A percentile compares a stretch with the other conserved stretches of the same genome.
phyloP scores from a whole-genome alignment of 2,797 vertebrate species.

The Spea hammondii region DNA sequence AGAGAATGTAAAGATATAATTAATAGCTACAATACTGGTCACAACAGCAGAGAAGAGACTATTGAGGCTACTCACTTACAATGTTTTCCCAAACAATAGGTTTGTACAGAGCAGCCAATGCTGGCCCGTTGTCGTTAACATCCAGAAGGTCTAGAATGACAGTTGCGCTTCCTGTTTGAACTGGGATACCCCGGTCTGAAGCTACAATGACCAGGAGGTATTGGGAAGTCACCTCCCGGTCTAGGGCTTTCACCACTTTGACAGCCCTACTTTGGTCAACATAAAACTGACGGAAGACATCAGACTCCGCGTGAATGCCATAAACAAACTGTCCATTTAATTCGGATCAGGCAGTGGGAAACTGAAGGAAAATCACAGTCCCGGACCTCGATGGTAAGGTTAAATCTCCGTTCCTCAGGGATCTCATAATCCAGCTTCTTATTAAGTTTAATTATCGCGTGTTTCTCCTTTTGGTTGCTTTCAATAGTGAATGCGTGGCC shows the following conservation, averaged over 20 bases:
- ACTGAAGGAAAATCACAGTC: too few species aligned
- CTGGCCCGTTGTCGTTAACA: conserved; percentile 84
- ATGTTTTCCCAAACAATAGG: conserved; percentile 84
- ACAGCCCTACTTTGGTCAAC: conserved; percentile 76
- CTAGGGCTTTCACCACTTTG: conserved; percentile 62
- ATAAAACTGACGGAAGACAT: conserved; percentile 73
- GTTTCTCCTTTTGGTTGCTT: too few species aligned
- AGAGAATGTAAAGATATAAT: too few species aligned
- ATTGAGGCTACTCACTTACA: too few species aligned
- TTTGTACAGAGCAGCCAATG: conserved; percentile 76
- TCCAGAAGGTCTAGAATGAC: conserved; percentile 79
- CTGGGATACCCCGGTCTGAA: conserved; percentile 70
- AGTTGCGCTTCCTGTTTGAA: conserved; percentile 69
- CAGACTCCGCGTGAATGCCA: conserved; percentile 74
- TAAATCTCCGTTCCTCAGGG: too few species aligned
- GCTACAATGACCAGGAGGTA: conserved; percentile 79
- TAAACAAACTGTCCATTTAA: conserved; percentile 79
- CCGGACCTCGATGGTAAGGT: too few species aligned
- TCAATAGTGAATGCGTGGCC: too few species aligned
- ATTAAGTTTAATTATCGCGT: too few species aligned
- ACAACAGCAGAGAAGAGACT: too few species aligned
- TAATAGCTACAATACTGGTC: too few species aligned
- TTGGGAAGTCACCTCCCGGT: conserved; percentile 57
- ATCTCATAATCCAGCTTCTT: too few species aligned
- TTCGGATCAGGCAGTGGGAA: conserved; percentile 61